A percentile compares a stretch with the other conserved stretches of the same genome.
Conservation (phyloP, 1,140 invertebrate genomes). For the Frieseomelitta varia region DNA sequence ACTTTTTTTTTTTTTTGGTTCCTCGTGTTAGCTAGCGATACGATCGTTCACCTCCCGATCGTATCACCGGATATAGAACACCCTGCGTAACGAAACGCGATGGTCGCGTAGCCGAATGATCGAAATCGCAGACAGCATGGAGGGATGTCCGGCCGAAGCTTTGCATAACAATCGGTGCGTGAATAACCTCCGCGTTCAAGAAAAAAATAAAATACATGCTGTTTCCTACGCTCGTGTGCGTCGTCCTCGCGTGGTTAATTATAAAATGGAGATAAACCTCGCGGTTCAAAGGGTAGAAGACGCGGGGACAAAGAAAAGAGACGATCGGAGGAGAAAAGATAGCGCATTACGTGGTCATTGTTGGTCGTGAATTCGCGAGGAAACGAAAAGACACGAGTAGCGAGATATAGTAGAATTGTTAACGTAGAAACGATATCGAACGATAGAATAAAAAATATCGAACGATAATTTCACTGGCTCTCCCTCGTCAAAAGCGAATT, state of each 20-base stretch:
- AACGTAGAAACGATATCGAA: no score
- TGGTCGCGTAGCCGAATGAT: neutral
- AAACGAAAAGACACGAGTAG: neutral
- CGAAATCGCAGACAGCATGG: neutral
- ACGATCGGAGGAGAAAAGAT: conserved; percentile 39
- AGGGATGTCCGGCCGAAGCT: neutral
- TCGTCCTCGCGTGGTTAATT: conserved; percentile 37
- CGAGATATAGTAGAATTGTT: no score
- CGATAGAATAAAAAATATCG: no score
- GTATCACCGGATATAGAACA: neutral
- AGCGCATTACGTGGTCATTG: conserved; percentile 39
- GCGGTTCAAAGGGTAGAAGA: conserved; percentile 36
- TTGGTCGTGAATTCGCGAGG: neutral
- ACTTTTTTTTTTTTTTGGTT: neutral
- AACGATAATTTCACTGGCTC: no score
- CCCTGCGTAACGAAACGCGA: neutral
- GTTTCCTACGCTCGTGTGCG: neutral
- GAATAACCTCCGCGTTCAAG: conserved; percentile 36
- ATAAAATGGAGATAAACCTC: conserved; percentile 8
- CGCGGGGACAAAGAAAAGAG: conserved; percentile 40
- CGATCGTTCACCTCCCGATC: neutral
- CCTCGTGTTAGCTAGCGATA: neutral
- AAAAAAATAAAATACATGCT: neutral
- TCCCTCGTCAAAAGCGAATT: no score
- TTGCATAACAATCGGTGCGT: conserved; percentile 32